Evolutionary conservation across 2,888 invertebrate species (phyloP).

Genomic region (Pediacus dermestoides): DNA sequence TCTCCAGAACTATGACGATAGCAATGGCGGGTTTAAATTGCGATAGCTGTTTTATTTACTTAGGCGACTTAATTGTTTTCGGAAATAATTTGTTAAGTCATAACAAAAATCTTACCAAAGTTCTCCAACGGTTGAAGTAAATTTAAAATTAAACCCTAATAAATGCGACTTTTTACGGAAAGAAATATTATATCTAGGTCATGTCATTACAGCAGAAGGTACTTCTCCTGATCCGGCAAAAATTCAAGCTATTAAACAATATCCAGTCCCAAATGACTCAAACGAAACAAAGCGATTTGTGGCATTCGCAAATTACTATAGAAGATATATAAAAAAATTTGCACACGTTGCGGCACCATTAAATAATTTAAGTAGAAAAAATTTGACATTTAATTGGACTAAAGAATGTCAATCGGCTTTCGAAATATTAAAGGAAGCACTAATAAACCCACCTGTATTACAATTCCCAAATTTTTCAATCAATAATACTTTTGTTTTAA

Average conservation of each 20-base stretch:
- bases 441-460: slow-evolving; percentile 13
- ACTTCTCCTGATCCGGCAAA: slow-evolving; percentile 19
- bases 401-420: slow-evolving; percentile 19
- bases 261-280: slow-evolving; percentile 21
- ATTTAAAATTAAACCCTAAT: slow-evolving; percentile 27
- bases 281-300: slow-evolving; percentile 22
- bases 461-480: slow-evolving; percentile 19
- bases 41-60: slow-evolving; percentile 23
- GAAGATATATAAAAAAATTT: slow-evolving; percentile 21
- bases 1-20: slow-evolving; percentile 27
- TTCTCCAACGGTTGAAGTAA: slow-evolving; percentile 13
- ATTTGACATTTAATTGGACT: slow-evolving; percentile 16
- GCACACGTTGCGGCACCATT: slow-evolving; percentile 18
- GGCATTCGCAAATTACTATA: slow-evolving; percentile 24
- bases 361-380: slow-evolving; percentile 21
- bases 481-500: slow-evolving; percentile 15
- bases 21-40: slow-evolving; percentile 27
- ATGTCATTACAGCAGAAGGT: slow-evolving; percentile 19
- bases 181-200: slow-evolving; percentile 23
- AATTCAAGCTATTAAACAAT: slow-evolving; percentile 19
- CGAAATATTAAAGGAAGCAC: slow-evolving; percentile 13
- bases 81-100: slow-evolving; percentile 24
- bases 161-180: slow-evolving; percentile 26
- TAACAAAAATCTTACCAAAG: slow-evolving; percentile 20
- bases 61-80: slow-evolving; percentile 14